phyloP scores from a whole-genome alignment of 2,113 vertebrate species.

The Microcebus murinus region DNA sequence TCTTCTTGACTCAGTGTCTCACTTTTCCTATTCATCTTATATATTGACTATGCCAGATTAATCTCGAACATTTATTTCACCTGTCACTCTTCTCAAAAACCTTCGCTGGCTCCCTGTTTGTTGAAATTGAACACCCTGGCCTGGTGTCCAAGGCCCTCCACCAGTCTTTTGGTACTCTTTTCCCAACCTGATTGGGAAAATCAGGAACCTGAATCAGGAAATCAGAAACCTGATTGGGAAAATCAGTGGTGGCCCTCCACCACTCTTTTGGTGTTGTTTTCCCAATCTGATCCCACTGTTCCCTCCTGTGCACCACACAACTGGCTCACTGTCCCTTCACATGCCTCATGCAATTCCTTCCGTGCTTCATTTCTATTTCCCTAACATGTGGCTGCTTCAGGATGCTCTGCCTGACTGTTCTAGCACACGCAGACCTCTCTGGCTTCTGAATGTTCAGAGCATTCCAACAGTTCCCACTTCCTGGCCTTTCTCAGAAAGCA shows the following conservation, averaged over 20 bases:
- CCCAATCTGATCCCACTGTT: not conserved
- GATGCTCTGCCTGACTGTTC: not conserved
- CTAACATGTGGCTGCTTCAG: not conserved
- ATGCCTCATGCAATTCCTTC: fast-evolving
- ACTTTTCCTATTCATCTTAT: not conserved
- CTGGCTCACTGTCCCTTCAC: not conserved
- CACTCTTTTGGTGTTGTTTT: no score
- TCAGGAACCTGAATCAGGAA: no score
- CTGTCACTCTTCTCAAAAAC: not conserved
- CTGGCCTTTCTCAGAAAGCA: not conserved
- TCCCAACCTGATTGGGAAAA: not conserved
- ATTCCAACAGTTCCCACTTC: not conserved
- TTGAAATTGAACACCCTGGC: not conserved
- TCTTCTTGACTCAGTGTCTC: not conserved
- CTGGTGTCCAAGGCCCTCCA: not conserved
- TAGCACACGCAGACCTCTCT: not conserved
- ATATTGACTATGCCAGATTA: not conserved
- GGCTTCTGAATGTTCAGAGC: not conserved
- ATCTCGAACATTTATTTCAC: not conserved
- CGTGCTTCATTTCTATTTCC: not conserved
- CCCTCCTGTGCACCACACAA: fast-evolving
- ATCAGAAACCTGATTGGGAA: no score
- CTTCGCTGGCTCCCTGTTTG: not conserved
- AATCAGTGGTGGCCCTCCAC: no score
- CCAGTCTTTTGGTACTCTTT: not conserved